Percentiles rank a stretch among this genome's conserved stretches.
Conservation (phyloP, 2,888 invertebrate genomes). For the Loripinus fragilis region DNA sequence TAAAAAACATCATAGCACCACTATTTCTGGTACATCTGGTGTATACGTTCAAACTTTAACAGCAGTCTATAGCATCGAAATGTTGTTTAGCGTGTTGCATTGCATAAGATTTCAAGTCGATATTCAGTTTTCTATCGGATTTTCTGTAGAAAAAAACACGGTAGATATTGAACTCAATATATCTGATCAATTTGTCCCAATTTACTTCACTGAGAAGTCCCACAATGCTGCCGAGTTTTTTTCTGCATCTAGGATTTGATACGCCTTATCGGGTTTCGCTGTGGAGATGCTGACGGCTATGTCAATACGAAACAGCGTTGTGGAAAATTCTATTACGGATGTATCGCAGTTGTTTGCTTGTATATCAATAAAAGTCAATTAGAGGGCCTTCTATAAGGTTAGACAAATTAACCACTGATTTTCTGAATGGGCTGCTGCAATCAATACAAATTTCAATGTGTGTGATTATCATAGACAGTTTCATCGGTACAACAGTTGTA, state of each 20-base stretch:
- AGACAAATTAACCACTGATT: background rate
- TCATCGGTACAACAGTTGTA: too few species aligned
- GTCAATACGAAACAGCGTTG: background rate
- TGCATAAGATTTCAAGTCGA: background rate
- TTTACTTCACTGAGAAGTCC: too few species aligned
- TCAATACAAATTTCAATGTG: background rate
- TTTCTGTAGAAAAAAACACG: background rate
- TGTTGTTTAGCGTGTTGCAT: too few species aligned
- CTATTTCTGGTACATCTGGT: too few species aligned
- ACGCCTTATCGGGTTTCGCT: background rate
- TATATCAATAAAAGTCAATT: background rate
- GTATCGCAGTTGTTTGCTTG: background rate
- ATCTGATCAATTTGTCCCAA: background rate
- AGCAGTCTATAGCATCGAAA: too few species aligned
- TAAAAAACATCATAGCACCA: too few species aligned
- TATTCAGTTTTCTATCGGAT: background rate
- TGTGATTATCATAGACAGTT: background rate
- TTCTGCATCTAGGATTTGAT: background rate
- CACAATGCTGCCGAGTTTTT: background rate
- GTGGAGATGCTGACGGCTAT: background rate
- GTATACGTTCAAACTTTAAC: too few species aligned
- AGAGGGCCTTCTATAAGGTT: background rate
- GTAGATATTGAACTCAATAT: background rate
- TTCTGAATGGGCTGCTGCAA: background rate
- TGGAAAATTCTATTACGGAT: background rate